Evolutionary conservation across 1,140 invertebrate species (phyloP), one percentile per base, ranked within the genome.

Genomic region (Paraescarpia echinospica): DNA sequence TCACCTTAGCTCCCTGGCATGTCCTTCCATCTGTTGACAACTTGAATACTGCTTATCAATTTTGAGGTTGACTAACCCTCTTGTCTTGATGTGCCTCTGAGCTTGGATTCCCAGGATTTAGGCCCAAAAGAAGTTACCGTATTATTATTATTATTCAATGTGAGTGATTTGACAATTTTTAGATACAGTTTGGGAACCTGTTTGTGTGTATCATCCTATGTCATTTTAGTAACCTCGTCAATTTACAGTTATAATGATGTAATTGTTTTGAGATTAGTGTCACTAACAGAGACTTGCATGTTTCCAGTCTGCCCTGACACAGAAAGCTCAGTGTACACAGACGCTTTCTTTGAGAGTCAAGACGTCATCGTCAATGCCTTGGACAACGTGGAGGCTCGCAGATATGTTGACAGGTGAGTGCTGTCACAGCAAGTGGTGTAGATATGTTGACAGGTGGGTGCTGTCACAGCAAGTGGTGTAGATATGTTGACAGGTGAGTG

Each of bases 281-380:
- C 2, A 31, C 59, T 18, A 77, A 77, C 0, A 77, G 34, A 34
- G 31, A 18, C 4, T 41, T 18, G 34, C 33, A 9, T 93, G 33
- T 89, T 90, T 92, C 41, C 98, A 93, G 99, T 99, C 6, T 98
- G 99, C 22, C 97, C 97, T 0, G 99, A 99, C 94, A 99, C 99
- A 0, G 99, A 99, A 95, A 97, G 97, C 92, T 97, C 98, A 41
- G 99, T 99, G 95, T 98, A 99, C 94, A 34, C 92, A 12, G 99
- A 99, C 96, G 97, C 97, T 2, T 99, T 99, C 97, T 99, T 99
- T 96, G 98, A 99, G 94, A 96, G 96, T 9, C 95, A 99, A 48
- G 98, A 99, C 96, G 99, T 98, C 91, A 98, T 99, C 0, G 98
- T 98, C 8, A 99, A 99, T 96, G 99, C 99, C 1, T 96, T 99